phyloP scores from a whole-genome alignment of 2,797 vertebrate species.

The Sternotherus odoratus region DNA sequence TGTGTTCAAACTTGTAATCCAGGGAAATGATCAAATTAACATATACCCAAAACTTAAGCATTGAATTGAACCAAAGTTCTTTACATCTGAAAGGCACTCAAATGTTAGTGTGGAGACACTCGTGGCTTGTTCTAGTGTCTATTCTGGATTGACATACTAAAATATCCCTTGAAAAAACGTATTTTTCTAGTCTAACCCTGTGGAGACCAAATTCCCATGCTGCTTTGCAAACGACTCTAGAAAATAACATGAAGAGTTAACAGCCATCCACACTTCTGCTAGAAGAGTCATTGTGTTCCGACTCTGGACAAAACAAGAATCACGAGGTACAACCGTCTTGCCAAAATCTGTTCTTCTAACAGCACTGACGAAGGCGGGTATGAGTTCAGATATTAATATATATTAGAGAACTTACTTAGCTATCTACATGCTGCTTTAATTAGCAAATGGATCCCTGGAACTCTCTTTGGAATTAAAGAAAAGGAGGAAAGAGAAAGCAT shows the following conservation, averaged over 20 bases:
- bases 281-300: neutral
- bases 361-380: slow-evolving; percentile 14
- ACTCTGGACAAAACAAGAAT: slow-evolving; percentile 26
- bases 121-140: neutral
- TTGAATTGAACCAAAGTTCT: neutral
- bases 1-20: neutral
- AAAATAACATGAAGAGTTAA: neutral
- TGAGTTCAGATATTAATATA: slow-evolving; percentile 31
- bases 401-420: slow-evolving; percentile 24
- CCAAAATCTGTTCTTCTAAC: slow-evolving; percentile 11
- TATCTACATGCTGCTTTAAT: slow-evolving; percentile 23
- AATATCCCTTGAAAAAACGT: neutral
- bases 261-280: rapidly evolving
- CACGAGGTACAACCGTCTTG: slow-evolving; percentile 15
- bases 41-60: neutral
- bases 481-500: slow-evolving; percentile 8
- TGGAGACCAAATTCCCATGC: neutral
- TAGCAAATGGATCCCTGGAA: slow-evolving; percentile 41
- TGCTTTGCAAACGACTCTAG: neutral
- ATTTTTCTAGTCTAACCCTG: neutral
- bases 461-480: slow-evolving; percentile 10
- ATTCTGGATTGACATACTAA: neutral
- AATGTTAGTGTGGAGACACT: neutral
- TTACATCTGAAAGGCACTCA: neutral
- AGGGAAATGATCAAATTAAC: neutral